These are phyloP conservation scores for Drosophila aldrichi DNA, from an alignment of 2,888 invertebrate species.

Conservation along the genomic window DNA sequence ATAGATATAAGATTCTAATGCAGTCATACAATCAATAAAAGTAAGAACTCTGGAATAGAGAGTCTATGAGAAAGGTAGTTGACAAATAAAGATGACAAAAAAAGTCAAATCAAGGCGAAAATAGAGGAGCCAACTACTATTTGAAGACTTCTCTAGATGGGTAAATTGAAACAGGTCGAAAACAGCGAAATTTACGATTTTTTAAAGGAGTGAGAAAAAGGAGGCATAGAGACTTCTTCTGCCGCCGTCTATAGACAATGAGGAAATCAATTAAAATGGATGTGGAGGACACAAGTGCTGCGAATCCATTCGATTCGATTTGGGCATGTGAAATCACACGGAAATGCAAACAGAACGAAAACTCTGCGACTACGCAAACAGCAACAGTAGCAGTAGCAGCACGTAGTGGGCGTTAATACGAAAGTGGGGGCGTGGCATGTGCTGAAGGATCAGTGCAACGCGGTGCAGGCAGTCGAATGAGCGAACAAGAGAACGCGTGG, in stretches of 20 bases:
- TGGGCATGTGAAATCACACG: conserved; percentile 61
- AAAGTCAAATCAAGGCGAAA: neutral
- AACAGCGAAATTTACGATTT: neutral
- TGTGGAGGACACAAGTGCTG: conserved; percentile 13
- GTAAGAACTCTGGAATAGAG: no score
- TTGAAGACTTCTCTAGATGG: neutral
- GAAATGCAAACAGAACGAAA: conserved; percentile 48
- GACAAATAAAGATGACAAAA: neutral
- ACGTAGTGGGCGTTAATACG: conserved; percentile 13
- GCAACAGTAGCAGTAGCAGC: conserved; percentile 12
- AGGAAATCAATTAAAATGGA: conserved; percentile 59
- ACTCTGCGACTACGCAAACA: conserved; percentile 23
- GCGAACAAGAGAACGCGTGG: conserved; percentile 3
- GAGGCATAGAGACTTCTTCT: neutral
- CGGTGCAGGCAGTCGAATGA: conserved; percentile 17
- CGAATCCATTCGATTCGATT: conserved; percentile 48
- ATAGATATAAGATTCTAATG: neutral
- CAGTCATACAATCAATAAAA: no score
- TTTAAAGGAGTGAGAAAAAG: neutral
- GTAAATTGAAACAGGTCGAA: neutral
- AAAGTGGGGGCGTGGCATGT: conserved; percentile 32
- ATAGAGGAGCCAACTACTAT: neutral
- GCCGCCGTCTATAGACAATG: neutral
- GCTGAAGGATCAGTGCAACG: conserved; percentile 50
- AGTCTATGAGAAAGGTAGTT: neutral